Percentiles rank a stretch among this genome's conserved stretches.
Evolutionary conservation across 2,888 invertebrate genomes (phyloP).

Genomic region (Lissonota sp.): DNA sequence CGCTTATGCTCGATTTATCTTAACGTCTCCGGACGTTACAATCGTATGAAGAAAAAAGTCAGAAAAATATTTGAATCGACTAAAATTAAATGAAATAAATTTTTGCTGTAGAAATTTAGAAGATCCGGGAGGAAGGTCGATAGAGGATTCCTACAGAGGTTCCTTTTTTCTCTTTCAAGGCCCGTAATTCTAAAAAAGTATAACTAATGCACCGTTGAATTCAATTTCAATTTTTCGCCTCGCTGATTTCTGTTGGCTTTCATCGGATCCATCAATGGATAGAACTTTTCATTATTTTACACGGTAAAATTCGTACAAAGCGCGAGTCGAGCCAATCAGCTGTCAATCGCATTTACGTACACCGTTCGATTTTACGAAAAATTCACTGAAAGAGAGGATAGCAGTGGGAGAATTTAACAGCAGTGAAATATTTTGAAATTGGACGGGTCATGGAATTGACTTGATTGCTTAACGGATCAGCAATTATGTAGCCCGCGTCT

Average conservation of each 20-base stretch:
- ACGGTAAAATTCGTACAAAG: neutral
- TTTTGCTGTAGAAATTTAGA: neutral
- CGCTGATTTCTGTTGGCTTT: neutral
- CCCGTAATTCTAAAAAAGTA: no score
- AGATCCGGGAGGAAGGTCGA: no score
- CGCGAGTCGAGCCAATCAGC: neutral
- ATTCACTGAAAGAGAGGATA: neutral
- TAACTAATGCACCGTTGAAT: neutral
- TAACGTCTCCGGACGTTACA: no score
- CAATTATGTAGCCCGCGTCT: neutral
- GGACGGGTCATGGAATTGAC: neutral
- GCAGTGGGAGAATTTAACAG: neutral
- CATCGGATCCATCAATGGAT: neutral
- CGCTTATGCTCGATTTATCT: no score
- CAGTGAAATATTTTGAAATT: constrained; percentile 10
- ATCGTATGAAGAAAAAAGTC: no score
- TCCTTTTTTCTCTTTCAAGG: no score
- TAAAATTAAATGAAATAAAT: neutral
- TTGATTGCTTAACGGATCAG: neutral
- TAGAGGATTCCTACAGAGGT: no score
- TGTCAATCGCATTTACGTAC: constrained; percentile 3
- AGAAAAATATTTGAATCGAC: no score
- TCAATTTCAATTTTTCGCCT: neutral
- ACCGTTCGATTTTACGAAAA: neutral
- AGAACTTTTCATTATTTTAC: no score